A percentile compares a stretch with the other conserved stretches of the same genome.
Conservation (phyloP, 2,113 vertebrate species). For the Scolopax mira region DNA sequence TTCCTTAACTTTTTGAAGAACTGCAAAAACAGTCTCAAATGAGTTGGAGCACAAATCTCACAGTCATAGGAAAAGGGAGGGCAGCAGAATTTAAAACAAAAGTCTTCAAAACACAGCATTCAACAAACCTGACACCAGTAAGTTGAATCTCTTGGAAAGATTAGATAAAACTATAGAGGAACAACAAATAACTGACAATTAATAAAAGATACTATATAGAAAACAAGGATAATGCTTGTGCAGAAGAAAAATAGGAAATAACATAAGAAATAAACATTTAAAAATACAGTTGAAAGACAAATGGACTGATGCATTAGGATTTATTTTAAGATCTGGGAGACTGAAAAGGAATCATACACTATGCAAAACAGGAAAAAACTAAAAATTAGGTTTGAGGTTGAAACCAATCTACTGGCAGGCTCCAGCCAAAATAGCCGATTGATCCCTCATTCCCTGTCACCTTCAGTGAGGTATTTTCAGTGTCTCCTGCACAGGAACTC, state of each 20-base stretch:
- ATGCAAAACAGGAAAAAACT: neutral
- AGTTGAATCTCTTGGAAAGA: neutral
- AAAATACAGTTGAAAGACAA: neutral
- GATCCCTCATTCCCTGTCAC: accelerated
- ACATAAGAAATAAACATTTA: neutral
- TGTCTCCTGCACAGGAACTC: neutral
- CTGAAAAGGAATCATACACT: neutral
- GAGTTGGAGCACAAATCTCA: neutral
- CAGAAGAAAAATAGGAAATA: neutral
- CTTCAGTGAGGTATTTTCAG: neutral
- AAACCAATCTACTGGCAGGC: neutral
- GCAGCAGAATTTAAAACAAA: neutral
- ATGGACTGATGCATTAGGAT: neutral
- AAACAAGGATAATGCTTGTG: neutral
- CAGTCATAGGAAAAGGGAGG: neutral
- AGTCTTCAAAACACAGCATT: neutral
- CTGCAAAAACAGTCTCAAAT: neutral
- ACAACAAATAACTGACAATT: neutral
- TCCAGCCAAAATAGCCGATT: neutral
- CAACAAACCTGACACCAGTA: neutral
- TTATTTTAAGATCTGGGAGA: neutral
- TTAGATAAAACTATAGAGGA: neutral
- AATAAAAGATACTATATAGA: neutral
- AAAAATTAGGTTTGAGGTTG: neutral
- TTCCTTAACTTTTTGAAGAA: neutral